These are phyloP conservation scores for Cyprinodon diabolis DNA, from an alignment of 2,797 vertebrate species.

Conservation along the genomic window DNA sequence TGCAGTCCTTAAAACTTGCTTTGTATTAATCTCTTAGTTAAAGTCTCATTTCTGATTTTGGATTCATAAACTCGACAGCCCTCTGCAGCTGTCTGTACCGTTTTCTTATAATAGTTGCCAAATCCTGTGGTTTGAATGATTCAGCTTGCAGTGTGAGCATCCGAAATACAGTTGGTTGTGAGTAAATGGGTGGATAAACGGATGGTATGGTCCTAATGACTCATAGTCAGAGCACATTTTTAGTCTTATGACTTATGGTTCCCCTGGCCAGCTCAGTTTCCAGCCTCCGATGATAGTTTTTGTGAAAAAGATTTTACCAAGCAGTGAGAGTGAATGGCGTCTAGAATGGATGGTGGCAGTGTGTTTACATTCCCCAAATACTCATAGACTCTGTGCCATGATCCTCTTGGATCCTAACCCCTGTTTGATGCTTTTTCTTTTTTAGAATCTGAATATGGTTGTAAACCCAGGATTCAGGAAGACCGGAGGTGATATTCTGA, in stretches of 20 bases:
- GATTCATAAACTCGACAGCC: neutral
- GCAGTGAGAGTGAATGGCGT: constrained; percentile 12
- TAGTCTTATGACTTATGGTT: constrained; percentile 41
- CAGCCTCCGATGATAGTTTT: constrained; percentile 17
- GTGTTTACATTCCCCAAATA: constrained; percentile 63
- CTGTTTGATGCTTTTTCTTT: neutral
- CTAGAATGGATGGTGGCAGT: constrained; percentile 20
- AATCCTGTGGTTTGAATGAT: constrained; percentile 32
- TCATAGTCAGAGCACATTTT: constrained; percentile 33
- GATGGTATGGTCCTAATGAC: constrained; percentile 41
- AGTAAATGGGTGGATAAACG: constrained; percentile 31
- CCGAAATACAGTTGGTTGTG: constrained; percentile 32
- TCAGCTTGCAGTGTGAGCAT: constrained; percentile 24
- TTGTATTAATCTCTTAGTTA: neutral
- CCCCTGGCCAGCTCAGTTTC: constrained; percentile 15
- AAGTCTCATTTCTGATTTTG: neutral
- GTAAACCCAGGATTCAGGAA: constrained; percentile 15
- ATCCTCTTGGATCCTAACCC: constrained; percentile 14
- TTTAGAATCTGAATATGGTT: constrained; percentile 2
- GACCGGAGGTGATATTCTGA: constrained; percentile 26
- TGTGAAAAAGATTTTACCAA: constrained; percentile 25
- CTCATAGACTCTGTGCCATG: constrained; percentile 46
- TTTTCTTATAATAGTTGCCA: neutral
- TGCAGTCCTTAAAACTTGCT: constrained; percentile 6
- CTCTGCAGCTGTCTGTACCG: neutral